A percentile compares a stretch with the other conserved stretches of the same genome.
Conservation (phyloP, 2,888 invertebrate genomes). For the Cotesia congregata region DNA sequence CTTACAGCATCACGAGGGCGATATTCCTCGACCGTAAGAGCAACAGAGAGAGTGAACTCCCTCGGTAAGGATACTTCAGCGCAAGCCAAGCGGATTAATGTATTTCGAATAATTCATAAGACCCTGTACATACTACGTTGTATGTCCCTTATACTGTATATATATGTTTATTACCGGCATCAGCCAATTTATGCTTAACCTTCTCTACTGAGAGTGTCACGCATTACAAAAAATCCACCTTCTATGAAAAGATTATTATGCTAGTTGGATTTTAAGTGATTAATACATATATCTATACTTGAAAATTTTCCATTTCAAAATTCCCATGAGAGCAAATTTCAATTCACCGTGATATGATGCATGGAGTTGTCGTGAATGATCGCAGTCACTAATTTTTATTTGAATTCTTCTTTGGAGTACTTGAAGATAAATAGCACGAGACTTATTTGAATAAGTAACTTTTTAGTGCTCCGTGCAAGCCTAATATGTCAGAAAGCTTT, state of each 20-base stretch:
- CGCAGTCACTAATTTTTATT: background rate
- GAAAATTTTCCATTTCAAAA: background rate
- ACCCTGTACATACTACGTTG: slow-evolving; percentile 7
- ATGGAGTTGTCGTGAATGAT: background rate
- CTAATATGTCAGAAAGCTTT: background rate
- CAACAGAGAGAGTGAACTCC: slow-evolving; percentile 37
- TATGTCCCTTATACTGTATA: slow-evolving; percentile 1
- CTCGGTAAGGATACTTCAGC: slow-evolving; percentile 42
- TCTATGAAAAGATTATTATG: slow-evolving; percentile 12
- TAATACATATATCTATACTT: background rate
- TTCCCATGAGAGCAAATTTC: background rate
- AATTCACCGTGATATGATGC: background rate
- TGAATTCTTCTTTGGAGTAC: background rate
- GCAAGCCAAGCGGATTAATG: slow-evolving; percentile 61
- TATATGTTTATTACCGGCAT: slow-evolving; percentile 32
- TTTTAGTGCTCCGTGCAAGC: background rate
- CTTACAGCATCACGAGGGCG: background rate
- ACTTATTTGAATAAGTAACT: background rate
- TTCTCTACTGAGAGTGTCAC: slow-evolving; percentile 15
- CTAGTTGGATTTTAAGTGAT: background rate
- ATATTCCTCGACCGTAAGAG: slow-evolving; percentile 11
- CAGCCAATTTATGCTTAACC: slow-evolving; percentile 47
- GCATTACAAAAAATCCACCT: slow-evolving; percentile 9
- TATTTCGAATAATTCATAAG: slow-evolving; percentile 60
- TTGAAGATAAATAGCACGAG: background rate